Evolutionary conservation across 2,797 vertebrate genomes (phyloP).

Genomic region (Parambassis ranga): DNA sequence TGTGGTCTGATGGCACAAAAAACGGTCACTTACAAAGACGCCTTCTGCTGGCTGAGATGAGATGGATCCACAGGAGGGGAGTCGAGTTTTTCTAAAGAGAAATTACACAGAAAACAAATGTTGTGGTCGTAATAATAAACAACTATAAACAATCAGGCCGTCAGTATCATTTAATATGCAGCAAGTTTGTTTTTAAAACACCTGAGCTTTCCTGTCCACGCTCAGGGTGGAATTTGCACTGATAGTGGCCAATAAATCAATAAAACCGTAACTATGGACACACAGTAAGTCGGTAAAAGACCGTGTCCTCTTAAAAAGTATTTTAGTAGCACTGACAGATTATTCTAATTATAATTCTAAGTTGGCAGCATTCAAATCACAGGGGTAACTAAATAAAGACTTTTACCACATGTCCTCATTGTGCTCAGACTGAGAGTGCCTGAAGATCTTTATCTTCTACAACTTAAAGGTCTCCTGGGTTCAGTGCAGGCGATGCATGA

Average conservation of each 20-base stretch:
- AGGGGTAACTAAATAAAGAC: too few relatives aligned
- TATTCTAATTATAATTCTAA: too few relatives aligned
- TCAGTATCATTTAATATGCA: neutral
- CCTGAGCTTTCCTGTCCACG: too few relatives aligned
- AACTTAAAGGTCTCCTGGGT: neutral
- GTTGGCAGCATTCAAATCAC: too few relatives aligned
- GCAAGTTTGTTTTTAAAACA: neutral
- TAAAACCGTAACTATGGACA: too few relatives aligned
- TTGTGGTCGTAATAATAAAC: too few relatives aligned
- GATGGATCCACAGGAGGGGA: conserved; percentile 70
- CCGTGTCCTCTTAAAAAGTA: too few relatives aligned
- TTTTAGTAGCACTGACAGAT: too few relatives aligned
- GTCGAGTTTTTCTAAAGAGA: conserved; percentile 76
- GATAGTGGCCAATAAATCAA: neutral
- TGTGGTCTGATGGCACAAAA: neutral
- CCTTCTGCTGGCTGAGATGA: conserved; percentile 68
- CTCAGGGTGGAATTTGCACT: too few relatives aligned
- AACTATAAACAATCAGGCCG: too few relatives aligned
- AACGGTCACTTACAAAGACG: conserved; percentile 83
- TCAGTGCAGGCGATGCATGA: neutral
- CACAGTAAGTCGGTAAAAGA: too few relatives aligned
- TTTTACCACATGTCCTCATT: neutral
- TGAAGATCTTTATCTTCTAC: too few relatives aligned
- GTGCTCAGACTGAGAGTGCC: neutral
- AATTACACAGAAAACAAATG: neutral